phyloP scores from a whole-genome alignment of 2,113 vertebrate genomes.

The Propithecus coquereli region DNA sequence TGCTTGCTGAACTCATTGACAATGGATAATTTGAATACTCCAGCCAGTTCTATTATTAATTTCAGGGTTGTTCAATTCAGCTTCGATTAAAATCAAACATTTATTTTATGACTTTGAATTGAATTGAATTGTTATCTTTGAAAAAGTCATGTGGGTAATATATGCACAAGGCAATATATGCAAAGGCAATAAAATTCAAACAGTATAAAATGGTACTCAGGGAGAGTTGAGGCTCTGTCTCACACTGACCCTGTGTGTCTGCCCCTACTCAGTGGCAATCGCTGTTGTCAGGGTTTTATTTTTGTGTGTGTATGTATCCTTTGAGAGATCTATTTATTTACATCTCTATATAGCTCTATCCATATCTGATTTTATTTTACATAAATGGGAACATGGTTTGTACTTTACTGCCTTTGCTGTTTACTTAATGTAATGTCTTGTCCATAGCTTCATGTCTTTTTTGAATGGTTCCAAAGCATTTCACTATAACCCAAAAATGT shows the following conservation, averaged over 20 bases:
- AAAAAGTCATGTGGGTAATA: constrained; percentile 49
- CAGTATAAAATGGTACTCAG: constrained; percentile 7
- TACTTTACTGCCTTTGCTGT: background rate
- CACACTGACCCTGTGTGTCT: background rate
- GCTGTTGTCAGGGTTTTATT: background rate
- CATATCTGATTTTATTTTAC: constrained; percentile 30
- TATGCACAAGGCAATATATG: constrained; percentile 39
- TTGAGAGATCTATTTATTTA: background rate
- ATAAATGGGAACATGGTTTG: background rate
- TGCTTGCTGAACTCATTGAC: constrained; percentile 42
- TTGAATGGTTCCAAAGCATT: background rate
- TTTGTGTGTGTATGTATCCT: background rate
- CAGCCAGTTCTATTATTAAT: constrained; percentile 67
- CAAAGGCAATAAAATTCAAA: constrained; percentile 49
- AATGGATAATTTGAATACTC: constrained; percentile 57
- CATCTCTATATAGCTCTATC: background rate
- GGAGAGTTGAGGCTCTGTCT: background rate
- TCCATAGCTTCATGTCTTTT: background rate
- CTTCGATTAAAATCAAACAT: constrained; percentile 74
- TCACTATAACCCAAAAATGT: background rate
- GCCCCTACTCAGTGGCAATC: background rate
- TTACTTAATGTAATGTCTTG: background rate
- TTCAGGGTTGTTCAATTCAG: constrained; percentile 66
- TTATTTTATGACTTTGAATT: constrained; percentile 72
- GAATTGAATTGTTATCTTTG: constrained; percentile 59